These are phyloP conservation scores for Hyposoter didymator DNA, from an alignment of 2,888 invertebrate genomes.

Conservation along the genomic window DNA sequence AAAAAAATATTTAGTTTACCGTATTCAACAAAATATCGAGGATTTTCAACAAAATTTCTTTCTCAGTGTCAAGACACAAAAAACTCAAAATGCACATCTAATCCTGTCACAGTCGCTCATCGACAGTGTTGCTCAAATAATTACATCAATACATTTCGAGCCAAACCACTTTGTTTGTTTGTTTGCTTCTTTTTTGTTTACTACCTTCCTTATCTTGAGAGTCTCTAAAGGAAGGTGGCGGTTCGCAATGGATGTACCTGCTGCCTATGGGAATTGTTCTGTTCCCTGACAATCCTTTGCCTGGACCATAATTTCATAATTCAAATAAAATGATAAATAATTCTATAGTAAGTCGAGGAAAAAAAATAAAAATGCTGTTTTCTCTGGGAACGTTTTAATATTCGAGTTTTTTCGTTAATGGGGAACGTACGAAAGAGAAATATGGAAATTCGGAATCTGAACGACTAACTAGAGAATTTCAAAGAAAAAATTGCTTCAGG, in stretches of 20 bases:
- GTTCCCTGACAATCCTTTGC: constrained; percentile 90
- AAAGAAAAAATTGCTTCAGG: too few species aligned
- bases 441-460: constrained; percentile 2
- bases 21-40: too few species aligned
- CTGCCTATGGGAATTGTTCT: constrained; percentile 91
- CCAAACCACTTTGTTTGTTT: constrained; percentile 42
- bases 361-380: too few species aligned
- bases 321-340: constrained; percentile 83
- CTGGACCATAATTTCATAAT: constrained; percentile 75
- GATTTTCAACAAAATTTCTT: too few species aligned
- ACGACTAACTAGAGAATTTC: not conserved
- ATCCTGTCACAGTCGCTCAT: constrained; percentile 51
- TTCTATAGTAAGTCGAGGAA: constrained; percentile 70
- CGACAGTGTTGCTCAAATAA: constrained; percentile 50
- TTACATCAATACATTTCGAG: constrained; percentile 55
- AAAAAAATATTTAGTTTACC: too few species aligned
- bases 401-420: too few species aligned
- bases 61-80: constrained; percentile 36
- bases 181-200: constrained; percentile 11
- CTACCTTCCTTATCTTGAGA: constrained; percentile 77
- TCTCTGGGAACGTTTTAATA: too few species aligned
- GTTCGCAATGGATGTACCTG: constrained; percentile 92
- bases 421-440: constrained; percentile 3
- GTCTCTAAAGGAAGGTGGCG: constrained; percentile 87
- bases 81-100: constrained; percentile 53